phyloP scores from a whole-genome alignment of 2,113 vertebrate species.

The Psettodes erumei region DNA sequence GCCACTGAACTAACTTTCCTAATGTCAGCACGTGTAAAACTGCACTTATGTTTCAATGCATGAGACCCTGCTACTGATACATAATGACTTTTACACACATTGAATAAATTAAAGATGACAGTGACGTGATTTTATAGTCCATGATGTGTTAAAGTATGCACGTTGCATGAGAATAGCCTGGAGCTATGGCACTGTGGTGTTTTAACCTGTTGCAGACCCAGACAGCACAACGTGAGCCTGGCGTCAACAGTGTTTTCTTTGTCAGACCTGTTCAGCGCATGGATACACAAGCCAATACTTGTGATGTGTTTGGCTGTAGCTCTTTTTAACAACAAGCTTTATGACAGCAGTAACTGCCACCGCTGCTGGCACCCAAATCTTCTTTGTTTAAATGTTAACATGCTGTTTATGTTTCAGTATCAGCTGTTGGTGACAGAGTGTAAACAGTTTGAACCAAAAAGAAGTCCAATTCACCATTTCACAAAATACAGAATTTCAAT shows the following conservation, averaged over 20 bases:
- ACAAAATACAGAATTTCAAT: not conserved
- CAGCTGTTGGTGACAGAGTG: not conserved
- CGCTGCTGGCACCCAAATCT: not conserved
- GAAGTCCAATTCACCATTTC: not conserved
- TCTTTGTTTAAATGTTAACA: slow-evolving; percentile 6
- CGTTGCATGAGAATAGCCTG: slow-evolving; percentile 62
- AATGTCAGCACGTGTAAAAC: slow-evolving; percentile 10
- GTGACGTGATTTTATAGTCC: slow-evolving; percentile 27
- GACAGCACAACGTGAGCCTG: slow-evolving; percentile 66
- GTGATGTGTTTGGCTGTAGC: slow-evolving; percentile 39
- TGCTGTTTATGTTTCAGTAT: slow-evolving; percentile 15
- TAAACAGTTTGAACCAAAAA: not conserved
- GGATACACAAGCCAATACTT: slow-evolving; percentile 66
- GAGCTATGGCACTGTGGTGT: slow-evolving; percentile 53
- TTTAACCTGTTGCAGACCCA: slow-evolving; percentile 72
- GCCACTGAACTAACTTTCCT: slow-evolving; percentile 22
- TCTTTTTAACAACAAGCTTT: slow-evolving; percentile 45
- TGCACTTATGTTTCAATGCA: not conserved
- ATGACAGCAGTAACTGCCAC: slow-evolving; percentile 32
- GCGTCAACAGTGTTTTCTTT: slow-evolving; percentile 64
- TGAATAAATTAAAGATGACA: slow-evolving; percentile 9
- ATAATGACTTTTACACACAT: slow-evolving; percentile 2
- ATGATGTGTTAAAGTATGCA: slow-evolving; percentile 20
- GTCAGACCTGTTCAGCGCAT: slow-evolving; percentile 63
- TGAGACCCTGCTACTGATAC: not conserved